Evolutionary conservation across 2,113 vertebrate genomes (phyloP).

Genomic region (Datnioides undecimradiatus): DNA sequence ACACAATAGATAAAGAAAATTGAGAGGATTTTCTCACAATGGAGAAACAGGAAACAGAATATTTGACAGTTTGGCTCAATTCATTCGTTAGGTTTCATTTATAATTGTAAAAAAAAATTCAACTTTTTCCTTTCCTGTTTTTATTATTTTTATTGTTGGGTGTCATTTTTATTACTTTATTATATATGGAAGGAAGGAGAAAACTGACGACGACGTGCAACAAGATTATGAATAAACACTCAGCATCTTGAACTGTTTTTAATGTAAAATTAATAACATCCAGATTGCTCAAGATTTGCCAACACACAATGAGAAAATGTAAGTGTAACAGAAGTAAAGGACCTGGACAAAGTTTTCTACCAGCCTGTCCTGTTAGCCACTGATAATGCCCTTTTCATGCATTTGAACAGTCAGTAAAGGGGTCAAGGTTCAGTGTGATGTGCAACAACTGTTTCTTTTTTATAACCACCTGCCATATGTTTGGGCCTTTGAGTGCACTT

Average conservation of each 20-base stretch:
- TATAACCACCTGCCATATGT: background rate
- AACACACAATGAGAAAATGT: background rate
- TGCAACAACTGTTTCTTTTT: slow-evolving; percentile 5
- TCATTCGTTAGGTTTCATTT: too few species aligned
- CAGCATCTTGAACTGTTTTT: background rate
- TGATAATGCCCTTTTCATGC: background rate
- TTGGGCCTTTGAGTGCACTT: background rate
- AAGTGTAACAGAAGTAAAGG: background rate
- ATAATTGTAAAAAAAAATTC: too few species aligned
- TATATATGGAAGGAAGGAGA: too few species aligned
- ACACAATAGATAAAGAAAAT: background rate
- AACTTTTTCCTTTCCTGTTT: background rate
- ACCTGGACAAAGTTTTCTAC: background rate
- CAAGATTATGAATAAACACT: background rate
- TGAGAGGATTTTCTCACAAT: background rate
- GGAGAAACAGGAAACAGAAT: background rate
- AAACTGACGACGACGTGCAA: background rate
- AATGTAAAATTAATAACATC: too few species aligned
- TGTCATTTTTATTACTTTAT: too few species aligned
- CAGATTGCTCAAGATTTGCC: background rate
- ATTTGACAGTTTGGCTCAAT: background rate
- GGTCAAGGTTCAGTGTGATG: background rate
- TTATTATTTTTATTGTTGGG: background rate
- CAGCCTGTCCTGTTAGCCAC: background rate
- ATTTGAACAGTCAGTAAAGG: background rate